These are phyloP conservation scores for Tinamus major DNA, from an alignment of 2,797 vertebrate genomes.

Conservation along the genomic window DNA sequence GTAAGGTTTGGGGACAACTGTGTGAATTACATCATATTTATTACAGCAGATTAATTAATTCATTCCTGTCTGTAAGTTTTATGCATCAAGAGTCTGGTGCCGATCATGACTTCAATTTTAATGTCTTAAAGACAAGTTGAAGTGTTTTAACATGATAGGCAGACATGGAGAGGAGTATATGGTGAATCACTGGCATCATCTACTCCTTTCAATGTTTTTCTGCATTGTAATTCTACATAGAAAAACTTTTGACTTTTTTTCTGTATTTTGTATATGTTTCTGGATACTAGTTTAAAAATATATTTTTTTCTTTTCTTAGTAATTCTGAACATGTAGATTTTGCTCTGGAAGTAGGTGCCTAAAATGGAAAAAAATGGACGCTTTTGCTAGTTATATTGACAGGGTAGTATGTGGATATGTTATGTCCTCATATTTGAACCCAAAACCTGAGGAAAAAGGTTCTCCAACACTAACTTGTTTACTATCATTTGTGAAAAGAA, in stretches of 20 bases:
- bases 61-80: not conserved
- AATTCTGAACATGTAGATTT: not conserved
- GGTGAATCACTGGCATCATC: not conserved
- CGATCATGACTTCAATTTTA: not conserved
- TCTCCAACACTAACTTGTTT: not conserved
- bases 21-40: not conserved
- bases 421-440: not conserved
- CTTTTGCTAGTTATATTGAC: not conserved
- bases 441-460: not conserved
- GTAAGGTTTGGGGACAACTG: not conserved
- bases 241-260: not conserved
- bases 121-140: not conserved
- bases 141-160: not conserved
- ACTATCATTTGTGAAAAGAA: not conserved
- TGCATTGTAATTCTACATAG: not conserved
- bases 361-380: not conserved
- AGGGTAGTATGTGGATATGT: too few relatives aligned
- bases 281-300: not conserved
- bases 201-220: not conserved
- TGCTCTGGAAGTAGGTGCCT: not conserved
- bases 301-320: not conserved
- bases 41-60: not conserved
- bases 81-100: not conserved
- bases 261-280: not conserved
- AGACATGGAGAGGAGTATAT: not conserved